These are phyloP conservation scores for Pogonus chalceus DNA, from an alignment of 1,140 invertebrate species.

Conservation along the genomic window DNA sequence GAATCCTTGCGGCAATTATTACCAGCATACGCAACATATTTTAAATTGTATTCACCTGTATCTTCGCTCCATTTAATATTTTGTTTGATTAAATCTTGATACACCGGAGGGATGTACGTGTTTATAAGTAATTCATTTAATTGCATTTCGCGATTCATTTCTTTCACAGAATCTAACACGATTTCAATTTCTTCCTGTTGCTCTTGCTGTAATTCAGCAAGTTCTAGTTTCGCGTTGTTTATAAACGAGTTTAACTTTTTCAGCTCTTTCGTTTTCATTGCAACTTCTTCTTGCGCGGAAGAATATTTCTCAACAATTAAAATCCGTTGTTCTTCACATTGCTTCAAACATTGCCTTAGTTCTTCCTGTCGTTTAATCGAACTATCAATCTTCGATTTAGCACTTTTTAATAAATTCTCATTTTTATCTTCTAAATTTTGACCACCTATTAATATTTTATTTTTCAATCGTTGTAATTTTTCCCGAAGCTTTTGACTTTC, in stretches of 20 bases:
- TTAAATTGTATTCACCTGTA: conserved; percentile 92
- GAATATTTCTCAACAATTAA: conserved; percentile 96
- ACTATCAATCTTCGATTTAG: conserved; percentile 75
- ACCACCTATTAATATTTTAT: conserved; percentile 93
- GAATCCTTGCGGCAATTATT: conserved; percentile 93
- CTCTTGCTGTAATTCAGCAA: conserved; percentile 83
- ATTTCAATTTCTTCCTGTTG: conserved; percentile 95
- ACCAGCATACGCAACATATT: conserved; percentile 94
- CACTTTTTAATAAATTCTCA: conserved; percentile 42
- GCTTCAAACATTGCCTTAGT: not conserved
- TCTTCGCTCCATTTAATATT: conserved; percentile 94
- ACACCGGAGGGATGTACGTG: conserved; percentile 86
- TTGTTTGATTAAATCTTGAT: conserved; percentile 81
- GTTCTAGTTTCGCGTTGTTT: conserved; percentile 73
- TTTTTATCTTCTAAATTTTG: conserved; percentile 97
- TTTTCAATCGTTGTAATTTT: conserved; percentile 84
- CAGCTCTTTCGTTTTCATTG: conserved; percentile 85
- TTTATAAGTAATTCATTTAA: conserved; percentile 78
- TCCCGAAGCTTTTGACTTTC: conserved; percentile 70
- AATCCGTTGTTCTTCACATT: conserved; percentile 67
- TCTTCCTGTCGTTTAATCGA: conserved; percentile 31
- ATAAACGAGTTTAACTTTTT: conserved; percentile 77
- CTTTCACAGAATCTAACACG: conserved; percentile 82
- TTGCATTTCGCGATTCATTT: conserved; percentile 79
- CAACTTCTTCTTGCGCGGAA: conserved; percentile 84